These are phyloP conservation scores for Andrena praecox DNA, from an alignment of 2,888 invertebrate genomes.

Conservation along the genomic window DNA sequence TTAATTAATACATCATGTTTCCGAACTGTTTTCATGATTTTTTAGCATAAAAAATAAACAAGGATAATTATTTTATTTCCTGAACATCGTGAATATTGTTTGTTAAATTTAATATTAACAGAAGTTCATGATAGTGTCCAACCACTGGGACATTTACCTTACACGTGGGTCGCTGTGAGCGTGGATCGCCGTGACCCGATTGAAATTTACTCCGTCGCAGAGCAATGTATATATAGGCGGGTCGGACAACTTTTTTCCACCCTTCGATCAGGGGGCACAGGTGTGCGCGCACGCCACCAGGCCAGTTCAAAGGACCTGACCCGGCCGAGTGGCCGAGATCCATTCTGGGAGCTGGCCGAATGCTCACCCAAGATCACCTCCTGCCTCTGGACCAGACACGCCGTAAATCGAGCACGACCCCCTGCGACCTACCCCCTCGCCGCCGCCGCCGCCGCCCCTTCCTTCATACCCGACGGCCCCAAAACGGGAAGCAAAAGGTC, in stretches of 20 bases:
- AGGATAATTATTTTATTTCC: too few species aligned
- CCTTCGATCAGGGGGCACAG: slow-evolving; percentile 25
- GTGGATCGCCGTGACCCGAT: neutral
- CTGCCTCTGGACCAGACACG: slow-evolving; percentile 41
- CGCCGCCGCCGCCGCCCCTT: neutral
- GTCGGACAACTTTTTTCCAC: neutral
- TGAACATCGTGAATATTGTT: too few species aligned
- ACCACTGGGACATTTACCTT: too few species aligned
- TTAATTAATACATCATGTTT: too few species aligned
- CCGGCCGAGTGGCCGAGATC: slow-evolving; percentile 73
- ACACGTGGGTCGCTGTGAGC: neutral
- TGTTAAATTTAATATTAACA: too few species aligned
- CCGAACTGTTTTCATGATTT: too few species aligned
- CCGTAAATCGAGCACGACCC: slow-evolving; percentile 56
- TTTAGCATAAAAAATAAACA: too few species aligned
- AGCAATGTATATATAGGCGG: slow-evolving; percentile 3
- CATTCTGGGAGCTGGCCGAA: slow-evolving; percentile 65
- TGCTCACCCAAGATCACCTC: slow-evolving; percentile 54
- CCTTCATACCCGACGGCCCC: slow-evolving; percentile 13
- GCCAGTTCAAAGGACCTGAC: slow-evolving; percentile 65
- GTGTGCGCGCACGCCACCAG: slow-evolving; percentile 38
- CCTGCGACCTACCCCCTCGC: slow-evolving; percentile 33
- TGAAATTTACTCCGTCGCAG: slow-evolving; percentile 2
- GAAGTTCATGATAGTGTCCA: too few species aligned
- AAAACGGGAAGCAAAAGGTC: slow-evolving; percentile 48